phyloP scores from a whole-genome alignment of 2,888 invertebrate genomes.

The Polyploca ridens region DNA sequence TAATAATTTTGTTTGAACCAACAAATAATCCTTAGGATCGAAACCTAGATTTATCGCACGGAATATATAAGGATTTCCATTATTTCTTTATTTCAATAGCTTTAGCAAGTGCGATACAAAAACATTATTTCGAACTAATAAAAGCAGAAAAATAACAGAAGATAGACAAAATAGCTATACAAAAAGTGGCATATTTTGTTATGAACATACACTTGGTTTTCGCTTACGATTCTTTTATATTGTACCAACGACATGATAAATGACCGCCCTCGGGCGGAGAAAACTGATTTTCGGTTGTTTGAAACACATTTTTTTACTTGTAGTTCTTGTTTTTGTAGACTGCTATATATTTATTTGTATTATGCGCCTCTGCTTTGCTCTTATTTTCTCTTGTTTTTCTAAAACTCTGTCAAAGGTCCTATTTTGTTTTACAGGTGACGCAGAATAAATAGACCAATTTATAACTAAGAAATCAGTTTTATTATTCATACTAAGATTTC shows the following conservation, averaged over 20 bases:
- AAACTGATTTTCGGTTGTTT: conserved; percentile 31
- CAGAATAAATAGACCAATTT: no score
- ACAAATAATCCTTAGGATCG: no score
- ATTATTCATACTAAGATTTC: no score
- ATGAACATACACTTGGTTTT: conserved; percentile 26
- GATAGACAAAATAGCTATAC: conserved; percentile 20
- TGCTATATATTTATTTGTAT: background rate
- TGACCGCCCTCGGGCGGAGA: conserved; percentile 35
- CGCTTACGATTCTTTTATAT: conserved; percentile 44
- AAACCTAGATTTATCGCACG: no score
- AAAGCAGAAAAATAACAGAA: conserved; percentile 14
- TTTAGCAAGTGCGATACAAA: background rate
- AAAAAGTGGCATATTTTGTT: conserved; percentile 16
- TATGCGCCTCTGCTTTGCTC: background rate
- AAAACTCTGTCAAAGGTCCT: background rate
- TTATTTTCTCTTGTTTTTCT: background rate
- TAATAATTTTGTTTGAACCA: no score
- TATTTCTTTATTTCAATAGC: background rate
- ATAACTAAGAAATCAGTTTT: no score
- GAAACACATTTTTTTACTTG: conserved; percentile 23
- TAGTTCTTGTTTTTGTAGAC: conserved; percentile 14
- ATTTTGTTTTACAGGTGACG: no score
- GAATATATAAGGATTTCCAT: no score
- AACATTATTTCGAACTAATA: no score
- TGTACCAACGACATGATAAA: conserved; percentile 45